Evolutionary conservation across 1,140 invertebrate species (phyloP).

Genomic region (Pseudachorutes palmiensis): DNA sequence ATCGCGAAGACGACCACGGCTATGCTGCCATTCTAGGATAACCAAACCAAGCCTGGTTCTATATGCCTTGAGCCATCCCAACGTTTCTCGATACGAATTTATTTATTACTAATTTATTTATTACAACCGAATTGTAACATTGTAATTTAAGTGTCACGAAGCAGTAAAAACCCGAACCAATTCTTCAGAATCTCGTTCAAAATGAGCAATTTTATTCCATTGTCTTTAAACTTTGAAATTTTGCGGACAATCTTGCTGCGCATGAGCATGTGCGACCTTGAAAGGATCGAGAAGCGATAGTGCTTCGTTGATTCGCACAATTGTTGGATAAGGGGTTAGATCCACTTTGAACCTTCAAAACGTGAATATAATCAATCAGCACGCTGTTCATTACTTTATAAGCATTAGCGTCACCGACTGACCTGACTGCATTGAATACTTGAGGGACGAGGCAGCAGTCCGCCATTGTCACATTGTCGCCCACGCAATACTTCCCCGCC

Average conservation of each 20-base stretch:
- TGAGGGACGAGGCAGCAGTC: conserved; percentile 93
- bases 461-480: conserved; percentile 84
- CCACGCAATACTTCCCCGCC: conserved; percentile 88
- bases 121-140: too few species aligned
- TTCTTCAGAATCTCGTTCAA: too few species aligned
- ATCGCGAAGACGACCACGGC: too few species aligned
- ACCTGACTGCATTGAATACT: conserved; percentile 79
- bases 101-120: too few species aligned
- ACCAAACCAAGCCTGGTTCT: too few species aligned
- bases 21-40: too few species aligned
- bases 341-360: conserved; percentile 79
- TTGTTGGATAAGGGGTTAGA: conserved; percentile 77
- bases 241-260: conserved; percentile 89
- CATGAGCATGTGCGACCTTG: conserved; percentile 71
- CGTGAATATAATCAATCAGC: conserved; percentile 40
- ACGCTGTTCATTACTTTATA: neutral
- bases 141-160: too few species aligned
- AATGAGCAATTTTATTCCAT: too few species aligned
- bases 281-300: conserved; percentile 71
- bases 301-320: conserved; percentile 67
- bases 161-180: too few species aligned
- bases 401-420: neutral
- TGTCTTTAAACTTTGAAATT: too few species aligned
- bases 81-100: too few species aligned
- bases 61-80: too few species aligned